These are phyloP conservation scores for Creontiades dilutus DNA, from an alignment of 2,888 invertebrate species.

Conservation along the genomic window DNA sequence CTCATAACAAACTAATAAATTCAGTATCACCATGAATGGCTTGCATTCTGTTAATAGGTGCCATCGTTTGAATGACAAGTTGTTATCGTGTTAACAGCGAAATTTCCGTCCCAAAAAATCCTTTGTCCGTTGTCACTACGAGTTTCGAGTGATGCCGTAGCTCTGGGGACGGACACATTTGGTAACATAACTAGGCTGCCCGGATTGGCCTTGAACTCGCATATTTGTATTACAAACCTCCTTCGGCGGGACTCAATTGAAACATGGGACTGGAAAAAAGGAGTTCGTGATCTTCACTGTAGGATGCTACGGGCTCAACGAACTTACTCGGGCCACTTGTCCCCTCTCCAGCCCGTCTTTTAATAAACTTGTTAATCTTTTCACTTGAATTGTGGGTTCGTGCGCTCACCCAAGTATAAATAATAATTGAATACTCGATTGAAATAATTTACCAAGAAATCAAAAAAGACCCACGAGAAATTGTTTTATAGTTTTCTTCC, in stretches of 20 bases:
- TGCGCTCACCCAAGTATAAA: background rate
- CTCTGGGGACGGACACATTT: conserved; percentile 34
- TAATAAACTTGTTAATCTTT: too few species aligned
- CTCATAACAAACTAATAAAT: too few species aligned
- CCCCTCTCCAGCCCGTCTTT: background rate
- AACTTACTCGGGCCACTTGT: background rate
- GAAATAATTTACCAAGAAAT: too few species aligned
- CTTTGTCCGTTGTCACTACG: background rate
- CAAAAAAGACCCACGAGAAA: too few species aligned
- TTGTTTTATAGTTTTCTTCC: too few species aligned
- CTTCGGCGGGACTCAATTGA: background rate
- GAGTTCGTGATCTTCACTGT: conserved; percentile 23
- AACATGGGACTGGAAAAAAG: background rate
- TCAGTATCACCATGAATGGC: too few species aligned
- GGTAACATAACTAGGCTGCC: conserved; percentile 61
- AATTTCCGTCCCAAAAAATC: too few species aligned
- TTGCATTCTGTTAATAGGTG: too few species aligned
- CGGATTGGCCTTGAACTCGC: conserved; percentile 46
- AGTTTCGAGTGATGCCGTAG: background rate
- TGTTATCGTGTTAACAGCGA: too few species aligned
- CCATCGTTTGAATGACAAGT: too few species aligned
- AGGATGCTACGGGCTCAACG: background rate
- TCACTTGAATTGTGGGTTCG: background rate
- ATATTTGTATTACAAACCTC: conserved; percentile 15
- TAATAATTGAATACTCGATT: background rate